Evolutionary conservation across 2,113 vertebrate genomes (phyloP), one percentile per base, ranked within the genome.

Genomic region (Calyptomena viridis): DNA sequence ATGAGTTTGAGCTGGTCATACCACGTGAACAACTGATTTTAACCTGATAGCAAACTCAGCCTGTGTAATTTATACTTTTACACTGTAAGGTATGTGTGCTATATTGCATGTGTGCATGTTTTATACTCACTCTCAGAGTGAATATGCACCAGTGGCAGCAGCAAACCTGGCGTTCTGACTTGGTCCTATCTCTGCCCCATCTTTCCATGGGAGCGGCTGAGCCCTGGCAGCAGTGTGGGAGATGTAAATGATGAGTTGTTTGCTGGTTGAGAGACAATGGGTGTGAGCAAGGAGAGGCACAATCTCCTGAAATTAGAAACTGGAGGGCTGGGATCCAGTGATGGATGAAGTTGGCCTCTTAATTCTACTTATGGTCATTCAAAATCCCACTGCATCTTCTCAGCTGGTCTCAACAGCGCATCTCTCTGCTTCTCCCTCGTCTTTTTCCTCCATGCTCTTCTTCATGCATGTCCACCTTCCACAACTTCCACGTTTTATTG

Each of bases 291-390:
- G 44, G 49, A 89, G 60, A 89, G 33, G n/a, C 40, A 78, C n/a
- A 62, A 10, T 31, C 37, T 94, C 52, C 64, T 87, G n/a, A 58
- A 56, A 49, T 30, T 24, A 28, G 20, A 77, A 25, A 33, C 33
- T 33, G 28, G n/a, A 44, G 37, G 14, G 28, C 28, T 73, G 59
- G 33, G 8, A 73, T 44, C 27, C 46, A 40, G 55, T 35, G 46
- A 49, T 1, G 3, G 46, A 46, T 5, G 7, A 56, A 87, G 44
- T 12, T 9, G 14, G n/a, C 0, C 0, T 53, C 30, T 91, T 74
- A 66, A n/a, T 66, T 80, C 50, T 59, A 12, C 14, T 56, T 16
- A 27, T 33, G 20, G 17, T 55, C 46, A 49, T 60, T 35, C n/a
- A 47, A 81, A 75, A 64, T 19, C 15, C 8, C 25, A 15, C 44